These are phyloP conservation scores for Dicranocentrus wangi DNA, from an alignment of 2,888 invertebrate genomes.

Conservation along the genomic window DNA sequence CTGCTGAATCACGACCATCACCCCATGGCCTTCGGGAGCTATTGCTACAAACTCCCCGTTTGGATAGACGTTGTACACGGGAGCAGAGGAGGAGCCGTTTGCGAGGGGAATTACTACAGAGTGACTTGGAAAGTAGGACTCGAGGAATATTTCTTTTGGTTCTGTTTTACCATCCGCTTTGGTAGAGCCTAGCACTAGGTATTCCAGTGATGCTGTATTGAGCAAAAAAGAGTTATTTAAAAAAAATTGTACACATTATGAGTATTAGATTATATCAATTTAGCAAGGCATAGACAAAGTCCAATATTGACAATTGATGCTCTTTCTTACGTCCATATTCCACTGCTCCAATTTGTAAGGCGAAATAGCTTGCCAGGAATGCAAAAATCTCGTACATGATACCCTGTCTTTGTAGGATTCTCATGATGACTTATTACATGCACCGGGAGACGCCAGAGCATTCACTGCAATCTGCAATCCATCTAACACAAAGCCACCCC, in stretches of 20 bases:
- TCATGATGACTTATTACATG: too few relatives aligned
- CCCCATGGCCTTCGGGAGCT: conserved; percentile 54
- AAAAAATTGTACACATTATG: too few relatives aligned
- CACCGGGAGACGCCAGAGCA: too few relatives aligned
- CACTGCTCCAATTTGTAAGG: conserved; percentile 21
- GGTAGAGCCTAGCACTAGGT: conserved; percentile 30
- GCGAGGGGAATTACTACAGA: conserved; percentile 62
- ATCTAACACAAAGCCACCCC: too few relatives aligned
- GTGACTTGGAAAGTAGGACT: conserved; percentile 59
- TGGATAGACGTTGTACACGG: conserved; percentile 48
- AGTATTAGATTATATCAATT: too few relatives aligned
- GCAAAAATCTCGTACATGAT: too few relatives aligned
- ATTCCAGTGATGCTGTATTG: conserved; percentile 53
- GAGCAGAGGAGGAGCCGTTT: conserved; percentile 50
- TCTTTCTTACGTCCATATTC: conserved; percentile 60
- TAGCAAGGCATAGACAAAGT: too few relatives aligned
- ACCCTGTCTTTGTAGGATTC: too few relatives aligned
- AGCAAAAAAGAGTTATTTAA: too few relatives aligned
- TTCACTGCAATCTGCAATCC: too few relatives aligned
- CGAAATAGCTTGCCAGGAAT: too few relatives aligned
- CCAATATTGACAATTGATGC: too few relatives aligned
- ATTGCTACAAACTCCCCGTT: conserved; percentile 52
- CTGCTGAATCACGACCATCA: conserved; percentile 66
- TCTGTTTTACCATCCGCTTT: conserved; percentile 4
- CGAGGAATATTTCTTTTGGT: conserved; percentile 58